Evolutionary conservation across 1,140 invertebrate species (phyloP).

Genomic region (Papilio polytes): DNA sequence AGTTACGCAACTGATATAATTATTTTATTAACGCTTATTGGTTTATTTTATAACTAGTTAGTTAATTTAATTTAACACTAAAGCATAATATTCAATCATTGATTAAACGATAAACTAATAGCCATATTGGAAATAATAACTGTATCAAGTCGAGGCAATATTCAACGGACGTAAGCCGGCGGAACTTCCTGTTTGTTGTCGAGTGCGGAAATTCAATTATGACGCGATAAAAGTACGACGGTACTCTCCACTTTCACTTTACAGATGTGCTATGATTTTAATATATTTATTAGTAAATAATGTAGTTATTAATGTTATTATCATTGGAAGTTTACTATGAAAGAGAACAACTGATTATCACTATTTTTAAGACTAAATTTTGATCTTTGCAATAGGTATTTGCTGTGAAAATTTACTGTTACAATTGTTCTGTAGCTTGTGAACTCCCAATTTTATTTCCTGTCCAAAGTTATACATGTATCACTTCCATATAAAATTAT

Average conservation of each 20-base stretch:
- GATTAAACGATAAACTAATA: slow-evolving; percentile 47
- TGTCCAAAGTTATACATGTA: no score
- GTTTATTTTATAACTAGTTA: no score
- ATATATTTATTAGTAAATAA: neutral
- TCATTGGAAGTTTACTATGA: no score
- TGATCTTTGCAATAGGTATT: no score
- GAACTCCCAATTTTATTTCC: no score
- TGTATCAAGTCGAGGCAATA: slow-evolving; percentile 67
- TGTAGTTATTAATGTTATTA: neutral
- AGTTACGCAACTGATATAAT: no score
- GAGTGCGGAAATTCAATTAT: slow-evolving; percentile 76
- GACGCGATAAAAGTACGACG: slow-evolving; percentile 64
- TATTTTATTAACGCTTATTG: no score
- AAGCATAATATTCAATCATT: neutral
- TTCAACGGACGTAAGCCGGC: slow-evolving; percentile 58
- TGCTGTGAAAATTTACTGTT: no score
- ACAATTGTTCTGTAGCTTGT: no score
- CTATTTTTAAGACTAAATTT: no score
- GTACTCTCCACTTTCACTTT: neutral
- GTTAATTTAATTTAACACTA: neutral
- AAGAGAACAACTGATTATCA: no score
- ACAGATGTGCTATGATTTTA: neutral
- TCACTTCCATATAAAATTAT: no score
- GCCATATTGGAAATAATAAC: slow-evolving; percentile 72
- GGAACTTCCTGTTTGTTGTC: slow-evolving; percentile 72